Conservation (phyloP, 1,140 invertebrate species). For the Phymorhynchus buccinoides region DNA sequence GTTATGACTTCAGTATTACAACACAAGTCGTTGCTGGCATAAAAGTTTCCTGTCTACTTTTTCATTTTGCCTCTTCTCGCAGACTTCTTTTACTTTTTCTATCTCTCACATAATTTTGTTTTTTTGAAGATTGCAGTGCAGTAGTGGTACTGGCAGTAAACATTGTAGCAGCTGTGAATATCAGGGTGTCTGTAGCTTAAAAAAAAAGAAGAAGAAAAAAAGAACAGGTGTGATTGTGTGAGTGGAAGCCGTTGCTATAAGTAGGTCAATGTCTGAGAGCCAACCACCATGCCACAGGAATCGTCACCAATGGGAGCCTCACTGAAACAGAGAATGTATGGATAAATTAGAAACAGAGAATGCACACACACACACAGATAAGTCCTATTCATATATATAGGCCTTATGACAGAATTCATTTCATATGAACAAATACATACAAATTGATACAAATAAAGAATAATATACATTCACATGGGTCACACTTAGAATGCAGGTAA, state of each 20-base stretch:
- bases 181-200: neutral
- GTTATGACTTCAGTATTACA: too few species aligned
- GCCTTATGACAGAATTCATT: neutral
- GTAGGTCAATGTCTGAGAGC: constrained; percentile 37
- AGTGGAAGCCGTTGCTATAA: constrained; percentile 8
- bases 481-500: too few species aligned
- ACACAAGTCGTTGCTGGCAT: too few species aligned
- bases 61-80: too few species aligned
- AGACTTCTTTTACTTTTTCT: too few species aligned
- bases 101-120: too few species aligned
- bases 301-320: constrained; percentile 65
- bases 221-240: too few species aligned
- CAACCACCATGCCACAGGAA: constrained; percentile 40
- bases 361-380: neutral
- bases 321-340: constrained; percentile 45
- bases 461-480: neutral
- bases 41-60: too few species aligned
- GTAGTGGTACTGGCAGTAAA: too few species aligned
- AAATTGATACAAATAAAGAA: too few species aligned
- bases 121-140: neutral
- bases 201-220: too few species aligned
- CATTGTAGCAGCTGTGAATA: too few species aligned
- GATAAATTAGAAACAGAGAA: neutral
- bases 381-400: neutral
- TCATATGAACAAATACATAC: neutral